Evolutionary conservation across 2,113 vertebrate species (phyloP), one percentile per base, ranked within the genome.

Genomic region (Coregonus clupeaformis): DNA sequence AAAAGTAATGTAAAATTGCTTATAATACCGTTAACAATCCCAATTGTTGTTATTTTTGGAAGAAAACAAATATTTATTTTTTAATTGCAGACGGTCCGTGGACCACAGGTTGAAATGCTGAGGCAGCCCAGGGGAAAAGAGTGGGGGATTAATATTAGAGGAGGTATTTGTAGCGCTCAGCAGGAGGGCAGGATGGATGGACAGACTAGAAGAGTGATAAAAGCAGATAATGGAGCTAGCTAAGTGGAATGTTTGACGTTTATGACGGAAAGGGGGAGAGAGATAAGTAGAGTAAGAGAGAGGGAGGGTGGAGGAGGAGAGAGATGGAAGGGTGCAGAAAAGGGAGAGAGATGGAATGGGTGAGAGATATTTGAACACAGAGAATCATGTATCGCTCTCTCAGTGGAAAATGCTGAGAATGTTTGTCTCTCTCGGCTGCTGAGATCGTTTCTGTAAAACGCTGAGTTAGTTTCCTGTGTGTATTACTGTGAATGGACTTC

Each of bases 401-500:
- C 47, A 2, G 52, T 4, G 52, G 52, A 55, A 55, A 55, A 55
- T 55, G 52, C 32, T 68, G 14, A 32, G 12, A 18, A 4, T 45
- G 18, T 45, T 16, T 14, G 14, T 32, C 32, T 70, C 63, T 71
- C 70, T 62, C 36, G 1, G 18, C 13, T 55, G 52, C 20, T 68
- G 5, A 30, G 12, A 18, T 4, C 18, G 7, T 42, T 29, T 74
- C 59, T 84, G 62, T 68, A 74, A 68, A 85, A 29, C 42, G 84
- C 85, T 78, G 81, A 86, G 22, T n/a, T 76, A n/a, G 68, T 63
- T 27, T 65, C 65, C 18, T 75, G 74, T 45, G 63, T 57, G 63
- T 74, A 63, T 52, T 18, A 22, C 42, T 49, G 78, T 80, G 80
- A 16, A 16, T 30, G 36, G 18, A 66, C 29, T 7, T 7, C 30